Evolutionary conservation across 2,888 invertebrate species (phyloP), one percentile per base, ranked within the genome.

Genomic region (Mactromeris polynyma): DNA sequence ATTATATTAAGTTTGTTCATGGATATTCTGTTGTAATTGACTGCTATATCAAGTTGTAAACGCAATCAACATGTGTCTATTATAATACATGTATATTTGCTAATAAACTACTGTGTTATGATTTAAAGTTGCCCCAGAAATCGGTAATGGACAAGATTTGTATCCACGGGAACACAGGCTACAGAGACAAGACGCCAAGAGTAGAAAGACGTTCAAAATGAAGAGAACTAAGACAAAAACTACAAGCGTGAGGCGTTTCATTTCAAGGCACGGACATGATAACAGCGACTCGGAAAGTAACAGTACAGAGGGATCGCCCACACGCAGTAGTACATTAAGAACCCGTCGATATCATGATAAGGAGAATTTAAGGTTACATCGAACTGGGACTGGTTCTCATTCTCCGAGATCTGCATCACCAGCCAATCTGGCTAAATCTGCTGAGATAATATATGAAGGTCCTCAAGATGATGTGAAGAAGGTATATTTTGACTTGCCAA

Each of bases 121-220:
- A n/a, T 58, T 58, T n/a, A 26, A 26, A 79, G 58, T 73, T 81
- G 42, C 31, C 21, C 83, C 77, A 40, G 86, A 84, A 58, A 38
- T 86, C 21, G 36, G 69, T 33, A 83, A 88, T 42, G 88, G 89
- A 14, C 86, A 92, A 40, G 94, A 93, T 51, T 89, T 93, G 14
- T 94, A 96, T 69, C 95, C 96, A 7, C 88, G 94, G 64, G 92
- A 93, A 77, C 98, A 97, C 92, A 94, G 97, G 6, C 97, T 99
- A 87, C 99, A 99, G 96, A 97, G 99, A 33, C 98, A 99, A 85
- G 99, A 99, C 97, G 99, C 98, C 54, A 99, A 98, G 96, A 99
- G 99, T 95, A 98, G 99, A 94, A 99, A 98, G 97, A 99, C 99
- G 0, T 99, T 99, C 97, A 98, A 99, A 90, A 96, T 96, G 88